phyloP scores from a whole-genome alignment of 2,797 vertebrate species.

The Etheostoma perlongum region DNA sequence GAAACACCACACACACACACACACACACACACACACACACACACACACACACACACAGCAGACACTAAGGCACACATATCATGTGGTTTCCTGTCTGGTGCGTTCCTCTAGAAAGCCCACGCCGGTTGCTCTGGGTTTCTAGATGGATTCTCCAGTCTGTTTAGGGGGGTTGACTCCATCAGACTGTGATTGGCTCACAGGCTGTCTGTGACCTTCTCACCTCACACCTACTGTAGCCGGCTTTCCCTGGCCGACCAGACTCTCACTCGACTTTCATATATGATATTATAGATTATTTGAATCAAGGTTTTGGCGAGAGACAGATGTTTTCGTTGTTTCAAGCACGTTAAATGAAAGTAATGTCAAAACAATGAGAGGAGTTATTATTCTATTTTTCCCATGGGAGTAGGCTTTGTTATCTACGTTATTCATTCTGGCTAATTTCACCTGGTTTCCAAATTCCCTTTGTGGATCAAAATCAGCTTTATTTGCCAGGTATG shows the following conservation, averaged over 20 bases:
- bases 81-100: constrained; percentile 84
- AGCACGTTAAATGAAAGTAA: constrained; percentile 27
- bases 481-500: no score
- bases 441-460: not conserved
- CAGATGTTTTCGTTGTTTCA: constrained; percentile 44
- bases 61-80: constrained; percentile 71
- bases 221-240: constrained; percentile 71
- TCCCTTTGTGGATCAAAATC: not conserved
- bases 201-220: constrained; percentile 76
- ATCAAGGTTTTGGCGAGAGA: constrained; percentile 27
- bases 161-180: constrained; percentile 65
- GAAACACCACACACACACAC: constrained; percentile 64
- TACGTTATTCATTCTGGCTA: not conserved
- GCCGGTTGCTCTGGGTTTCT: constrained; percentile 64
- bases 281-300: constrained; percentile 58
- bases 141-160: constrained; percentile 83
- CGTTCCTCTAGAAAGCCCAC: constrained; percentile 77
- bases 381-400: not conserved
- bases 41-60: constrained; percentile 54
- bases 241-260: constrained; percentile 56
- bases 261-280: constrained; percentile 39
- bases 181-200: constrained; percentile 57
- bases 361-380: constrained; percentile 26
- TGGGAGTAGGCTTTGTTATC: constrained; percentile 3
- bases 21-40: constrained; percentile 50